Evolutionary conservation across 2,797 vertebrate species (phyloP).

Genomic region (Pyrocephalus nanus): DNA sequence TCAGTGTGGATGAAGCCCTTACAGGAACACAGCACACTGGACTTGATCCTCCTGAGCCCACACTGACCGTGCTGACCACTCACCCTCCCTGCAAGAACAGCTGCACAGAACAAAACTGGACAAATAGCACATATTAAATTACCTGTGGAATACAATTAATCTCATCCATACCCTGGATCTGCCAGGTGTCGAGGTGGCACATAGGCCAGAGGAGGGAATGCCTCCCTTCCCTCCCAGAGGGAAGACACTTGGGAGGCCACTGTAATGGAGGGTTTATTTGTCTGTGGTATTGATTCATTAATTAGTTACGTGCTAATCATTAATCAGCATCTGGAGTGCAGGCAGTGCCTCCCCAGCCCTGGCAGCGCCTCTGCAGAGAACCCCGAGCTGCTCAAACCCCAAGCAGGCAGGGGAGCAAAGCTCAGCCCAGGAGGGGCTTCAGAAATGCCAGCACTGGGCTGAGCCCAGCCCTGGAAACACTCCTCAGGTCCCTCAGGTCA

Average conservation of each 20-base stretch:
- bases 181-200: too few species aligned
- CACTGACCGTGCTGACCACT: too few species aligned
- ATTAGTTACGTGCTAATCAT: constrained; percentile 14
- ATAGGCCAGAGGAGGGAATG: too few species aligned
- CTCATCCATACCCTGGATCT: too few species aligned
- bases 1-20: not conserved
- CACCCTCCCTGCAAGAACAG: too few species aligned
- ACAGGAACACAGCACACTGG: not conserved
- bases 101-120: too few species aligned
- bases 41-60: too few species aligned
- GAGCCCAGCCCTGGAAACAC: not conserved
- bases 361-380: not conserved
- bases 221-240: too few species aligned
- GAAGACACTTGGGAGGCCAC: not conserved
- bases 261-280: not conserved
- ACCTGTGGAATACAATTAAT: too few species aligned
- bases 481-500: not conserved
- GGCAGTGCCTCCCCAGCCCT: not conserved
- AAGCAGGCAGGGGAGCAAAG: not conserved
- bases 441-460: not conserved
- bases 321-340: not conserved
- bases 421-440: not conserved
- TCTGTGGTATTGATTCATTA: not conserved
- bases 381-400: not conserved
- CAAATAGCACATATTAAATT: too few species aligned